These are phyloP conservation scores for Morus bassanus DNA, from an alignment of 2,797 vertebrate genomes.

Conservation along the genomic window DNA sequence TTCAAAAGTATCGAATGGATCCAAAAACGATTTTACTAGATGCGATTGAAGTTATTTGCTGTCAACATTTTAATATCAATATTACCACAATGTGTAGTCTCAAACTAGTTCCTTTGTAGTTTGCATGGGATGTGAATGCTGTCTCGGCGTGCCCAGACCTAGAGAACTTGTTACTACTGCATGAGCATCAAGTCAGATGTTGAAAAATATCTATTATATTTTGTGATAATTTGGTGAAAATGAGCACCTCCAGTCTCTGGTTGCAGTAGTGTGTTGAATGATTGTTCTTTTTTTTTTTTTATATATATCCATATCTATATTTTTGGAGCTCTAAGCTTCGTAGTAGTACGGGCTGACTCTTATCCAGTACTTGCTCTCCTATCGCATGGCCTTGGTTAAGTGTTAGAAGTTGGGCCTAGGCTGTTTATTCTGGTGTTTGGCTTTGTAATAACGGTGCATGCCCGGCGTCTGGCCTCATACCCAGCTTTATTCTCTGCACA, in stretches of 20 bases:
- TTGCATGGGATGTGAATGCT: conserved; percentile 89
- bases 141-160: conserved; percentile 79
- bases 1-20: conserved; percentile 73
- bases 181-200: conserved; percentile 82
- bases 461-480: conserved; percentile 82
- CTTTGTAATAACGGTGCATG: conserved; percentile 83
- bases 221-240: conserved; percentile 79
- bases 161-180: conserved; percentile 78
- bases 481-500: conserved; percentile 90
- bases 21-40: conserved; percentile 72
- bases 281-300: conserved; percentile 62
- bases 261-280: conserved; percentile 80
- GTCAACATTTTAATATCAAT: conserved; percentile 81
- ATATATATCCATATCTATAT: conserved; percentile 74
- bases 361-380: conserved; percentile 84
- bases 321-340: conserved; percentile 81
- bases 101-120: conserved; percentile 84
- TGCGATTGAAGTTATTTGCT: conserved; percentile 74
- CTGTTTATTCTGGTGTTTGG: conserved; percentile 81
- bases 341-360: conserved; percentile 87
- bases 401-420: conserved; percentile 85
- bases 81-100: conserved; percentile 83
- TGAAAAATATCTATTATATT: conserved; percentile 75
- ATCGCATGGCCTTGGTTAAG: conserved; percentile 91
- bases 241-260: conserved; percentile 73